A percentile compares a stretch with the other conserved stretches of the same genome.
Conservation (phyloP, 2,888 invertebrate genomes). For the Nezara viridula region DNA sequence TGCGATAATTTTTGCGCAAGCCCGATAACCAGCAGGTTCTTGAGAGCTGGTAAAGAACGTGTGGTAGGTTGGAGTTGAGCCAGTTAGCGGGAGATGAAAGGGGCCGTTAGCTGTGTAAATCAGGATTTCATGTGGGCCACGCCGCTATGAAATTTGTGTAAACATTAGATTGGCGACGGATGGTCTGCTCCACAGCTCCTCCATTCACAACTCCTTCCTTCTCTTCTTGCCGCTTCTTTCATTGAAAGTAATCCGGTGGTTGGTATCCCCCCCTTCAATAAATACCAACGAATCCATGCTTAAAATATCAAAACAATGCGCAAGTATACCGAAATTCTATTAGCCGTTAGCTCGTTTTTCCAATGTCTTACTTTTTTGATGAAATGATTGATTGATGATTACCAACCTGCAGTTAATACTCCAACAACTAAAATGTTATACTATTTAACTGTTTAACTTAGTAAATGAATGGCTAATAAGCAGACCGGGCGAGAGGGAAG, state of each 20-base stretch:
- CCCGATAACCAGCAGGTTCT: neutral
- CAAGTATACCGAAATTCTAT: no score
- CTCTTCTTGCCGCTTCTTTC: neutral
- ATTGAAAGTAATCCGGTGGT: neutral
- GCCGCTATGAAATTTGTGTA: slow-evolving; percentile 54
- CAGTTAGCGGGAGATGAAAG: slow-evolving; percentile 5
- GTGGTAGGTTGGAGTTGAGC: neutral
- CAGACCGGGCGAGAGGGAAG: no score
- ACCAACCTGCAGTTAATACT: no score
- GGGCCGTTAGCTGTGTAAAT: slow-evolving; percentile 49
- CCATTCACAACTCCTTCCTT: neutral
- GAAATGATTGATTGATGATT: no score
- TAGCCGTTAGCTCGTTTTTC: no score
- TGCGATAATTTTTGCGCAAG: neutral
- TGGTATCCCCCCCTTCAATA: neutral
- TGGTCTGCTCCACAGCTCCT: neutral
- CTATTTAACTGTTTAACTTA: no score
- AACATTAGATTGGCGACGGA: slow-evolving; percentile 53
- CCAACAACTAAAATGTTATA: no score
- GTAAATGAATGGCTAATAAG: no score
- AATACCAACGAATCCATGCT: no score
- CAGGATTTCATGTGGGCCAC: slow-evolving; percentile 48
- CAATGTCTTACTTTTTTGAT: no score
- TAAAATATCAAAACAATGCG: no score
- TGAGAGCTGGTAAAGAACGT: neutral